These are phyloP conservation scores for Sarcophaga carnaria DNA, from an alignment of 2,888 invertebrate species.

Conservation along the genomic window DNA sequence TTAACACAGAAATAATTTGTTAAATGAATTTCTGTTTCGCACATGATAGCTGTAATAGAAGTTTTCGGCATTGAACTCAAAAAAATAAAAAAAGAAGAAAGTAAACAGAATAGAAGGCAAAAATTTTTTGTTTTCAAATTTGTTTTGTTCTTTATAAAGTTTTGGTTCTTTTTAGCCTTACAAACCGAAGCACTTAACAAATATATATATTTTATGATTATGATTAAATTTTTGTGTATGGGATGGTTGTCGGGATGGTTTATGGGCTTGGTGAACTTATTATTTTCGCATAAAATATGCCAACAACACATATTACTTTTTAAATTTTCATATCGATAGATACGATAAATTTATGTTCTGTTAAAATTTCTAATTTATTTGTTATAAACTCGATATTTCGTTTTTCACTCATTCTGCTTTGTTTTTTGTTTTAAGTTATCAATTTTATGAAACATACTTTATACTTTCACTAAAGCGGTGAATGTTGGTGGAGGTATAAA, in stretches of 20 bases:
- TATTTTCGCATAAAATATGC: neutral
- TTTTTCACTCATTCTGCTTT: neutral
- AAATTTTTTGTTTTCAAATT: neutral
- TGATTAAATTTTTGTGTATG: conserved; percentile 31
- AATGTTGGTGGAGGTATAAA: neutral
- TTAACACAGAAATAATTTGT: too few species aligned
- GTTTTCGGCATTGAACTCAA: conserved; percentile 44
- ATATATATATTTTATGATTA: conserved; percentile 6
- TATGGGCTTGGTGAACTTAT: neutral
- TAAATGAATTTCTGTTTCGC: conserved; percentile 40
- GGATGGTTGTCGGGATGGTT: neutral
- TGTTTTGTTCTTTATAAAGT: neutral
- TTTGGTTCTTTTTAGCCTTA: neutral
- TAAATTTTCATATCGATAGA: neutral
- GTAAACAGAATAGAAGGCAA: neutral
- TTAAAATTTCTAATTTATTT: too few species aligned
- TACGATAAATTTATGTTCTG: neutral
- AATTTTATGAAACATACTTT: neutral
- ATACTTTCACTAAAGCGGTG: neutral
- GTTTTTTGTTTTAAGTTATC: neutral
- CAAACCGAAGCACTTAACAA: conserved; percentile 27
- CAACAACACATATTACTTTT: neutral
- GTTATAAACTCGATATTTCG: too few species aligned
- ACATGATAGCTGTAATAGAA: conserved; percentile 56
- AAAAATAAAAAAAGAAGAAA: neutral